These are phyloP conservation scores for Mungos mungo DNA, from an alignment of 2,113 vertebrate genomes.

Conservation along the genomic window DNA sequence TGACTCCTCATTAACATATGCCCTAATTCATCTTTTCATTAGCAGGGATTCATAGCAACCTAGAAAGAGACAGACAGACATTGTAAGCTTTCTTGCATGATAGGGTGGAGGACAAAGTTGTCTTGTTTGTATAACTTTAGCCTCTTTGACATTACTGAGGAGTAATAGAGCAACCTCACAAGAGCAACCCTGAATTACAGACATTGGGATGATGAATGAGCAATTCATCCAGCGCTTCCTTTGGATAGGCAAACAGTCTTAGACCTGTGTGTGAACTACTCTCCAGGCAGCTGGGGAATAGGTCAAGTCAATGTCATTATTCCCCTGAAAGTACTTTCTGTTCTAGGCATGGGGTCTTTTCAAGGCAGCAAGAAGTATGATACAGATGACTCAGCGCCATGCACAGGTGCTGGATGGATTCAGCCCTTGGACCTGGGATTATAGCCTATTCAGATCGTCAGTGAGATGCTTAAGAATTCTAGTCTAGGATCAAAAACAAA, in stretches of 20 bases:
- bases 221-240: constrained; percentile 86
- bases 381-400: constrained; percentile 82
- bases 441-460: constrained; percentile 74
- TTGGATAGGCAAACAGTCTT: constrained; percentile 83
- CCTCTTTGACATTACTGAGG: constrained; percentile 80
- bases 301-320: constrained; percentile 86
- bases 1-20: constrained; percentile 78
- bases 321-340: constrained; percentile 86
- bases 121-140: constrained; percentile 85
- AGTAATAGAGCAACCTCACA: constrained; percentile 82
- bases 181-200: constrained; percentile 84
- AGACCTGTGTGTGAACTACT: constrained; percentile 85
- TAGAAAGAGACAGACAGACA: constrained; percentile 81
- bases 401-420: constrained; percentile 86
- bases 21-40: constrained; percentile 83
- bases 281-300: constrained; percentile 86
- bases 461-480: constrained; percentile 60
- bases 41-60: constrained; percentile 72
- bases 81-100: constrained; percentile 81
- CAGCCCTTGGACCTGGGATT: constrained; percentile 78
- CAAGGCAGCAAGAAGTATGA: constrained; percentile 81
- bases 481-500: constrained; percentile 56
- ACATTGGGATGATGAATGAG: constrained; percentile 85
- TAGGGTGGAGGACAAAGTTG: constrained; percentile 84
- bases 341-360: constrained; percentile 80